Conservation (phyloP, 2,797 vertebrate genomes). For the Phrynocephalus forsythii region DNA sequence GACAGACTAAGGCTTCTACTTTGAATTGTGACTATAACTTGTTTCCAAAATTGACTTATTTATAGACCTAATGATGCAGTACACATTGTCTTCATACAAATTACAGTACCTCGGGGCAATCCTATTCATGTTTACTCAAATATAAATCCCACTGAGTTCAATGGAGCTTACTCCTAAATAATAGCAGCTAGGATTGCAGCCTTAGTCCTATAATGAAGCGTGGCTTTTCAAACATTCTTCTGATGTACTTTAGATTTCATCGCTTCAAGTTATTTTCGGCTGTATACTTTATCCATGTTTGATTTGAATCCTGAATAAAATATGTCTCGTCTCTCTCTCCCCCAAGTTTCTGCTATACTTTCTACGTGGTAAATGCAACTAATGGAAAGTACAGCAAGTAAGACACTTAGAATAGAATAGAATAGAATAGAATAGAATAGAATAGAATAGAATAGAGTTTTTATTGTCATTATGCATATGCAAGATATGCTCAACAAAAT, state of each 20-base stretch:
- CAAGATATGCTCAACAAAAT: too few relatives aligned
- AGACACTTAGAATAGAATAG: too few relatives aligned
- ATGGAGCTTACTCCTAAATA: not conserved
- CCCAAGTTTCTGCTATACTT: slow-evolving; percentile 6
- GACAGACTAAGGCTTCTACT: too few relatives aligned
- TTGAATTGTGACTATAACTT: not conserved
- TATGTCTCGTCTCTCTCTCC: too few relatives aligned
- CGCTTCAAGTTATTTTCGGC: slow-evolving; percentile 6
- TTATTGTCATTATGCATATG: too few relatives aligned
- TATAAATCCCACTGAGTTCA: not conserved
- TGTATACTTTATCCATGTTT: slow-evolving; percentile 6
- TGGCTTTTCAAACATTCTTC: not conserved
- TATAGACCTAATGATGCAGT: not conserved
- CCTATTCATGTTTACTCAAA: not conserved
- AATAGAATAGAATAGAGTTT: too few relatives aligned
- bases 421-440: too few relatives aligned
- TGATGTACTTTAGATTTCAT: not conserved
- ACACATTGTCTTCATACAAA: not conserved
- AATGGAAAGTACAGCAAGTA: not conserved
- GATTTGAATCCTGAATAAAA: slow-evolving; percentile 8
- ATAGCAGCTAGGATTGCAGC: not conserved
- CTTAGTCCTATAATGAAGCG: not conserved
- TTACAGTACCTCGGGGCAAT: not conserved
- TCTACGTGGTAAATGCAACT: slow-evolving; percentile 8
- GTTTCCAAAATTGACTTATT: not conserved